Percentiles rank a stretch among this genome's conserved stretches.
Conservation (phyloP, 2,113 vertebrate genomes). For the Carollia perspicillata region DNA sequence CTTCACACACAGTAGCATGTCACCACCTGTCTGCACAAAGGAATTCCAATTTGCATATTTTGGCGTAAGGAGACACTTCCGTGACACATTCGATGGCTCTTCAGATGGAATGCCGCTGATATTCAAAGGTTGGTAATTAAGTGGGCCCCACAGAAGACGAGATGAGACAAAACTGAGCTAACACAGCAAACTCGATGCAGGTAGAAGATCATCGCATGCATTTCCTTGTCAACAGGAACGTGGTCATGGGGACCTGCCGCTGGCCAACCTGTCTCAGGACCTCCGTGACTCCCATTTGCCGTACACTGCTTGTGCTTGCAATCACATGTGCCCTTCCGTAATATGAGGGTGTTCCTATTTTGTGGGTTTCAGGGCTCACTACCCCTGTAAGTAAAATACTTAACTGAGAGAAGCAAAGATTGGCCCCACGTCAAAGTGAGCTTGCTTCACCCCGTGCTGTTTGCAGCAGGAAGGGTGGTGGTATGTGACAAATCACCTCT, state of each 20-base stretch:
- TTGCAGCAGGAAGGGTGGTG: not conserved
- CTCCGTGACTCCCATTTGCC: not conserved
- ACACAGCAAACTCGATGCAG: not conserved
- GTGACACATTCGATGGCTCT: not conserved
- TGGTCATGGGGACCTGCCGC: not conserved
- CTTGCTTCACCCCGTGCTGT: not conserved
- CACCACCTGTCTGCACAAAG: constrained; percentile 34
- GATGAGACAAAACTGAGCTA: not conserved
- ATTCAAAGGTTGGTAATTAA: not conserved
- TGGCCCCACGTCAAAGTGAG: not conserved
- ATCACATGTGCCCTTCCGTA: not conserved
- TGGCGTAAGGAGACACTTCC: not conserved
- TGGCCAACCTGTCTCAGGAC: not conserved
- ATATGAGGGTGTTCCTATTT: not conserved
- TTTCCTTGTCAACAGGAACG: not conserved
- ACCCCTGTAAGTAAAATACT: constrained; percentile 40
- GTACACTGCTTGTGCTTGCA: not conserved
- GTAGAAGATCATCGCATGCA: not conserved
- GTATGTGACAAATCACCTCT: not conserved
- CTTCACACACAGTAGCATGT: not conserved
- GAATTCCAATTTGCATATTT: constrained; percentile 53
- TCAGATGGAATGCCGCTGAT: not conserved
- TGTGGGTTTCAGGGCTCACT: not conserved
- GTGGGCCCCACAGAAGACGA: not conserved
- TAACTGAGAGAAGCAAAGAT: not conserved